Conservation (phyloP, 2,797 vertebrate genomes). For the Diplodus puntazzo region DNA sequence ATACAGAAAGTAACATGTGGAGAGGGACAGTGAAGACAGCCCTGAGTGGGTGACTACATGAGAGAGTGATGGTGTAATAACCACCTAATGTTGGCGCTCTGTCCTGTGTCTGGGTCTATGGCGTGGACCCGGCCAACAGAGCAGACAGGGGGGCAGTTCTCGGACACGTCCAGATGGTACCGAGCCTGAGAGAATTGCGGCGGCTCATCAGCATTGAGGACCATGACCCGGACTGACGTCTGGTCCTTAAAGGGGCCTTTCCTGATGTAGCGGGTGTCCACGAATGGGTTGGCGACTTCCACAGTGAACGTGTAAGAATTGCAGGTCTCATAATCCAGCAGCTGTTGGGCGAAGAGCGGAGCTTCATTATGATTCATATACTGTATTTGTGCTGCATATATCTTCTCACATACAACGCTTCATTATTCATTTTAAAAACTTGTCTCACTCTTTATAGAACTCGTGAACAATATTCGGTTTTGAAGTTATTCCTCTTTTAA, state of each 20-base stretch:
- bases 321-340: slow-evolving; percentile 89
- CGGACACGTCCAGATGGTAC: slow-evolving; percentile 88
- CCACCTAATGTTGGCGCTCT: slow-evolving; percentile 89
- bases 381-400: slow-evolving; percentile 19
- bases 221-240: slow-evolving; percentile 87
- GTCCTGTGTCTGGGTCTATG: slow-evolving; percentile 88
- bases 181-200: slow-evolving; percentile 87
- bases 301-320: slow-evolving; percentile 90
- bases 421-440: slow-evolving; percentile 37
- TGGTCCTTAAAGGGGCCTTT: slow-evolving; percentile 93
- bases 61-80: slow-evolving; percentile 14
- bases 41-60: slow-evolving; percentile 7
- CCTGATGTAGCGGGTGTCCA: slow-evolving; percentile 89
- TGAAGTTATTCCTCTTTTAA: slow-evolving; percentile 21
- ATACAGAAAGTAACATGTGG: slow-evolving; percentile 23
- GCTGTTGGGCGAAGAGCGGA: slow-evolving; percentile 65
- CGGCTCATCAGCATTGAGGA: slow-evolving; percentile 92
- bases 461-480: neutral
- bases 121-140: slow-evolving; percentile 88
- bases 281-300: slow-evolving; percentile 89
- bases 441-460: neutral
- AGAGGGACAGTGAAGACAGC: neutral
- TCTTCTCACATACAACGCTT: slow-evolving; percentile 7
- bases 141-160: slow-evolving; percentile 88
- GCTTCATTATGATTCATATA: slow-evolving; percentile 34